Evolutionary conservation across 1,140 invertebrate genomes (phyloP).

Genomic region (Pantala flavescens): DNA sequence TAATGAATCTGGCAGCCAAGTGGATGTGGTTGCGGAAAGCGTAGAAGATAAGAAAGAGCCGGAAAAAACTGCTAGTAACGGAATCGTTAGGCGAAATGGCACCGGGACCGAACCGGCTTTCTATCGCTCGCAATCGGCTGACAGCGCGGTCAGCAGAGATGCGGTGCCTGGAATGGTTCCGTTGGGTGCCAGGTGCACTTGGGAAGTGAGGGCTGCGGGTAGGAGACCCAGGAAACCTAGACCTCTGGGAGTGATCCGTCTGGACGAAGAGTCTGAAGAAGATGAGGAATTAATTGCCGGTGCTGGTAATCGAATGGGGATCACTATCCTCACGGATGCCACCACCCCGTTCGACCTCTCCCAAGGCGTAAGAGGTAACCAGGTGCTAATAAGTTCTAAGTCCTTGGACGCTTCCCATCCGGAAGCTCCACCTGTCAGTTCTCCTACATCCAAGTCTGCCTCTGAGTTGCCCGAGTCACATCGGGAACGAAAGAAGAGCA

Average conservation of each 20-base stretch:
- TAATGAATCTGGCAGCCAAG: not conserved
- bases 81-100: not conserved
- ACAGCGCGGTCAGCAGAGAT: not conserved
- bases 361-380: not conserved
- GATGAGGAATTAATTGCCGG: not conserved
- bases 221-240: not conserved
- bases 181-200: not conserved
- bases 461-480: too few species aligned
- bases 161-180: not conserved
- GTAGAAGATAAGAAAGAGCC: not conserved
- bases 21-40: not conserved
- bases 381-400: not conserved
- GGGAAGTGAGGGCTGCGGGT: not conserved
- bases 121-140: not conserved
- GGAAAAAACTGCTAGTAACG: not conserved
- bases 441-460: too few species aligned
- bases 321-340: not conserved
- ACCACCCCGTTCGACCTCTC: not conserved
- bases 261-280: not conserved
- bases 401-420: not conserved
- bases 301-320: not conserved
- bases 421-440: not conserved
- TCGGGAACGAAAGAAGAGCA: too few species aligned
- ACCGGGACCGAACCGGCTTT: not conserved
- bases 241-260: not conserved